phyloP scores from a whole-genome alignment of 2,113 vertebrate species.

The Chrysemys picta region DNA sequence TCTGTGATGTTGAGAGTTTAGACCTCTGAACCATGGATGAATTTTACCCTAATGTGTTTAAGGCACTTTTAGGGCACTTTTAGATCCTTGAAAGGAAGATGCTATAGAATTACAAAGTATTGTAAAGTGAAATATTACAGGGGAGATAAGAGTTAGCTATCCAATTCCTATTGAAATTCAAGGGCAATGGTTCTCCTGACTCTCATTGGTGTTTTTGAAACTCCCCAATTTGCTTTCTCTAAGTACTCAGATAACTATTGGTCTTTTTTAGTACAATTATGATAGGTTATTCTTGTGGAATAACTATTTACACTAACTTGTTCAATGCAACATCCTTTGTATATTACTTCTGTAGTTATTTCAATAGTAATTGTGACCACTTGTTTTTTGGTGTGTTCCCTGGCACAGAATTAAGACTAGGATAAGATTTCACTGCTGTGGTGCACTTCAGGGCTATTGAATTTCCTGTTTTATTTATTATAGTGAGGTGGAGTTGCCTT shows the following conservation, averaged over 20 bases:
- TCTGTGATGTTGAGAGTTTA: background rate
- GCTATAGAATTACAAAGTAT: rapidly evolving
- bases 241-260: background rate
- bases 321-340: background rate
- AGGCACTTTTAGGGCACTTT: background rate
- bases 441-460: background rate
- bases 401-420: background rate
- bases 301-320: background rate
- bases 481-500: background rate
- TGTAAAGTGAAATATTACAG: background rate
- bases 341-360: background rate
- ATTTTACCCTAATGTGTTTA: background rate
- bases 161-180: background rate
- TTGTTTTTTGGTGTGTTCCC: background rate
- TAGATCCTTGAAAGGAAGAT: background rate
- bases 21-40: background rate
- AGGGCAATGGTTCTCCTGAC: background rate
- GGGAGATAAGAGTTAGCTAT: background rate
- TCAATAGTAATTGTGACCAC: background rate
- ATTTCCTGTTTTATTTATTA: background rate
- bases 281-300: background rate
- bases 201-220: background rate
- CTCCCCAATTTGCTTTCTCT: background rate
- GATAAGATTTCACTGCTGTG: background rate
- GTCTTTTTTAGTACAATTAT: background rate